Base-by-base conservation (phyloP, 2,797 vertebrate species). In the Crocodylus rhombifer region DNA sequence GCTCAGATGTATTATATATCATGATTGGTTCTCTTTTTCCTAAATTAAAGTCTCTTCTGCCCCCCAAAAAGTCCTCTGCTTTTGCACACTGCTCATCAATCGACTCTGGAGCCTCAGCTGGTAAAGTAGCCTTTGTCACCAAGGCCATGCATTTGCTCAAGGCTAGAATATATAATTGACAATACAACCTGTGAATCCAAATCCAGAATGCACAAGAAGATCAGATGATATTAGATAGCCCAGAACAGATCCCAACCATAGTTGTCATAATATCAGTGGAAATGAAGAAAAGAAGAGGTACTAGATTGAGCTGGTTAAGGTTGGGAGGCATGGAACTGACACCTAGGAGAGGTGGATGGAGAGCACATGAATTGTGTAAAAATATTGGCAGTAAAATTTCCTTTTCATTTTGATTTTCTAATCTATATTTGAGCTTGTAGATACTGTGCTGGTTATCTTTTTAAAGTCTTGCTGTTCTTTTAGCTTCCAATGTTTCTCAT, bases 191-290 rank as follows among this genome's bases (percentile, higher is more conserved):
- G 62, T 80, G 62, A 77, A 14, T 67, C 4, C 42, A 20, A 42
- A 56, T 79, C n/a, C 11, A 20, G 73, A 80, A 89, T 58, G 58
- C 69, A 55, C 28, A 30, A 36, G 17, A 28, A 56, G 18, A 5
- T 57, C 28, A 55, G 23, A 13, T 69, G 14, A 4, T 2, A 2
- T 30, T 64, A 74, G 2, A 30, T 61, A 57, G 1, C 0, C 9
- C 75, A 33, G 17, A 23, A 67, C 25, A 10, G 36, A 20, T 64
- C 28, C 67, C 15, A 84, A 20, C 9, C 6, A 51, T 30, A 13
- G 17, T 88, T 10, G 56, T 75, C 56, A 61, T 14, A 85, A 74
- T 14, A 88, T 33, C 5, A 30, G 7, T 23, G n/a, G 13, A 7
- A 17, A 36, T 42, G 20, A 83, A 71, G 23, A 42, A 71, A 3